These are phyloP conservation scores for Hymenopus coronatus DNA, from an alignment of 2,888 invertebrate genomes.

Conservation along the genomic window DNA sequence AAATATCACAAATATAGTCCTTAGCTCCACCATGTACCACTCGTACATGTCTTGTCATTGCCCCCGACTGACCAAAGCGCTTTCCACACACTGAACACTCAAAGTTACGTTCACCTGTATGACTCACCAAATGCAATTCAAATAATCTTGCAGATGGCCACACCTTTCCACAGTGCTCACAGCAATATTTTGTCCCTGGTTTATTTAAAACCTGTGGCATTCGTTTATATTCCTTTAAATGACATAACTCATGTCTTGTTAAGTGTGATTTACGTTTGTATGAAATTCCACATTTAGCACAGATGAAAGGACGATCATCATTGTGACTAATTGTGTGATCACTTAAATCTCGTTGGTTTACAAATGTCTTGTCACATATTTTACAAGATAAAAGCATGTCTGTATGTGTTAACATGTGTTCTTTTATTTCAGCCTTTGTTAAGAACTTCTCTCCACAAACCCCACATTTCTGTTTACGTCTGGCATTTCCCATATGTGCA, in stretches of 20 bases:
- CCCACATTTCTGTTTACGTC: slow-evolving; percentile 22
- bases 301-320: slow-evolving; percentile 19
- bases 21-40: slow-evolving; percentile 23
- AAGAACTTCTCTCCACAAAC: slow-evolving; percentile 25
- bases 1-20: slow-evolving; percentile 20
- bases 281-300: slow-evolving; percentile 14
- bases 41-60: slow-evolving; percentile 19
- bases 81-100: slow-evolving; percentile 65
- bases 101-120: slow-evolving; percentile 59
- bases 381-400: background rate
- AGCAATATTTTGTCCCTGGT: background rate
- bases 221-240: background rate
- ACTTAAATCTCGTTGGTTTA: slow-evolving; percentile 17
- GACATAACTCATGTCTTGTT: slow-evolving; percentile 16
- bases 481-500: slow-evolving; percentile 12
- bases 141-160: slow-evolving; percentile 5
- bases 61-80: slow-evolving; percentile 59
- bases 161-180: slow-evolving; percentile 21
- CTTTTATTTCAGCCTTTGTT: slow-evolving; percentile 16
- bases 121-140: slow-evolving; percentile 48
- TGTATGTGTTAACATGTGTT: slow-evolving; percentile 5
- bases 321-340: slow-evolving; percentile 27
- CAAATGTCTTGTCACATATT: slow-evolving; percentile 6
- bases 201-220: background rate
- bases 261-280: slow-evolving; percentile 29